phyloP scores from a whole-genome alignment of 2,888 invertebrate genomes.

The Drosophila paramelanica region DNA sequence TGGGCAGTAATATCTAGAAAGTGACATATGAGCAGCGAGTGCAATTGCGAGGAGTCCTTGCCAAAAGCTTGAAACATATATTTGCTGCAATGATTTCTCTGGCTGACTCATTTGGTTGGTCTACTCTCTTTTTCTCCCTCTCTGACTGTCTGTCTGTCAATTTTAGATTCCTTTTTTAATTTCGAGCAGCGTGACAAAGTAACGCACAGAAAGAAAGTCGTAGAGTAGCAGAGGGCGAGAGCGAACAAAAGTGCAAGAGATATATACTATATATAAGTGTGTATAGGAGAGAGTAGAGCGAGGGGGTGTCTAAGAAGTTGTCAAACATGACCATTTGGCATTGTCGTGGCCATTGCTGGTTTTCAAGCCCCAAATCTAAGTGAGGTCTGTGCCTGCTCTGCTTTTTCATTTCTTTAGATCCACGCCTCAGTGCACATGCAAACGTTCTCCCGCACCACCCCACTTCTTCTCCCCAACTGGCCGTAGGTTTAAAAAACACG shows the following conservation, averaged over 20 bases:
- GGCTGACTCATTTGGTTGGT: slow-evolving; percentile 10
- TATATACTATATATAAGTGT: neutral
- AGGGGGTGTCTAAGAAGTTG: slow-evolving; percentile 51
- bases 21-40: slow-evolving; percentile 57
- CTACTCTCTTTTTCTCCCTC: neutral
- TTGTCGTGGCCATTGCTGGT: slow-evolving; percentile 55
- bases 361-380: slow-evolving; percentile 75
- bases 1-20: slow-evolving; percentile 43
- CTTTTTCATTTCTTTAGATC: slow-evolving; percentile 79
- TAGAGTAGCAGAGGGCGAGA: neutral
- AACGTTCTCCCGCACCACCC: slow-evolving; percentile 50
- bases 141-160: slow-evolving; percentile 26
- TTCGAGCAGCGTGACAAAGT: slow-evolving; percentile 65
- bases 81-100: slow-evolving; percentile 42
- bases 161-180: slow-evolving; percentile 53
- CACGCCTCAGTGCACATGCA: slow-evolving; percentile 79
- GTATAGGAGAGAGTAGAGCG: neutral
- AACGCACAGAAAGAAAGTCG: slow-evolving; percentile 49
- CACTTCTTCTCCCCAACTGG: neutral
- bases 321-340: slow-evolving; percentile 76
- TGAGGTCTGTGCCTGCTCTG: slow-evolving; percentile 53
- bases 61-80: slow-evolving; percentile 40
- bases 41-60: slow-evolving; percentile 26
- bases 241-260: neutral
- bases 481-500: slow-evolving; percentile 19